Evolutionary conservation across 2,888 invertebrate genomes (phyloP).

Genomic region (Poecilus cupreus): DNA sequence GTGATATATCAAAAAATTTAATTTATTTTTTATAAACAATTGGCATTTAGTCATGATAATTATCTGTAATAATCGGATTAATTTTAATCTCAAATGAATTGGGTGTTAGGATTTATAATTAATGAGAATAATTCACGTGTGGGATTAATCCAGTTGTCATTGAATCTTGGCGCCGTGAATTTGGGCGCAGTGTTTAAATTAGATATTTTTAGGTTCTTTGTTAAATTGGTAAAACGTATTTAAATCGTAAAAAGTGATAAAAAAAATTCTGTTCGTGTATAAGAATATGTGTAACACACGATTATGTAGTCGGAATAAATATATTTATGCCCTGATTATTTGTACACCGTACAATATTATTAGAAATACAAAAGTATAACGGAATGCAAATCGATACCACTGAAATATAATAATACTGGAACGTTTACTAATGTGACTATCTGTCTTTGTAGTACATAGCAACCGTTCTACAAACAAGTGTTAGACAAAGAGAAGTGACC

Average conservation of each 20-base stretch:
- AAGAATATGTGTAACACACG: not conserved
- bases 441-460: too few relatives aligned
- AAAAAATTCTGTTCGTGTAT: not conserved
- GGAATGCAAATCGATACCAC: not conserved
- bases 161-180: not conserved
- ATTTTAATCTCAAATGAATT: not conserved
- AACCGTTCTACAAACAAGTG: too few relatives aligned
- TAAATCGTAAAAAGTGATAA: not conserved
- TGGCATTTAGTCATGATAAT: not conserved
- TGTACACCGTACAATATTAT: not conserved
- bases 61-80: not conserved
- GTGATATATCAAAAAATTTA: too few relatives aligned
- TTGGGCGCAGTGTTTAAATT: slow-evolving; percentile 5
- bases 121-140: not conserved
- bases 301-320: not conserved
- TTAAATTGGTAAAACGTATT: not conserved
- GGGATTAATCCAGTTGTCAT: not conserved
- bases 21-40: not conserved
- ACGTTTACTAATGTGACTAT: too few relatives aligned
- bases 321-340: slow-evolving; percentile 8
- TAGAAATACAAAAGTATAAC: not conserved
- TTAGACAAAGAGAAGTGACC: too few relatives aligned
- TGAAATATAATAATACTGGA: too few relatives aligned
- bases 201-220: not conserved
- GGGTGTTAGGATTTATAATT: not conserved